A percentile compares a stretch with the other conserved stretches of the same genome.
Evolutionary conservation across 2,113 vertebrate genomes (phyloP).

Genomic region (Jacana jacana): DNA sequence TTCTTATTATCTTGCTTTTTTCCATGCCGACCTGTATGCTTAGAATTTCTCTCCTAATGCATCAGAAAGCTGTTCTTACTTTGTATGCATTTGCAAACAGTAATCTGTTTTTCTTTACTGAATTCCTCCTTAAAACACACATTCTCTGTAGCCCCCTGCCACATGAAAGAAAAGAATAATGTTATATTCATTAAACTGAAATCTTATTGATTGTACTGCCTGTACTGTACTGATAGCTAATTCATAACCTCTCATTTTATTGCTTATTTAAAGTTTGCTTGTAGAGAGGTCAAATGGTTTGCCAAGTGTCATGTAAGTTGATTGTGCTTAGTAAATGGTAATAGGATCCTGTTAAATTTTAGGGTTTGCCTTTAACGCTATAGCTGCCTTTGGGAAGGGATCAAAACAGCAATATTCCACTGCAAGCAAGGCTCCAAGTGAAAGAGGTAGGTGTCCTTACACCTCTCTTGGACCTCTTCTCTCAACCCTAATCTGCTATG

Average conservation of each 20-base stretch:
- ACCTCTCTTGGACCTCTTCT: neutral
- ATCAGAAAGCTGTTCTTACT: neutral
- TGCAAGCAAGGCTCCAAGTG: neutral
- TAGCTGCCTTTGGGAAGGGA: neutral
- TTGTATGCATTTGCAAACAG: neutral
- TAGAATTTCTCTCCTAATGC: neutral
- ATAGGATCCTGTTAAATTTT: neutral
- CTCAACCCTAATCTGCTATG: neutral
- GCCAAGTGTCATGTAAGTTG: neutral
- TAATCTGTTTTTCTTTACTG: neutral
- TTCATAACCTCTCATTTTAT: neutral
- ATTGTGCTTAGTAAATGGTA: neutral
- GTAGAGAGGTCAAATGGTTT: neutral
- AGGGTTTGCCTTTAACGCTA: neutral
- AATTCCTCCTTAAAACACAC: neutral
- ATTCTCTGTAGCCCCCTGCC: neutral
- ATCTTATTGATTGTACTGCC: neutral
- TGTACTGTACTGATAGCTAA: neutral
- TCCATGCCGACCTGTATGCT: neutral
- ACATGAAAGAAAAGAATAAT: neutral
- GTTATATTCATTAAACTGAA: neutral
- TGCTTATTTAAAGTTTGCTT: neutral
- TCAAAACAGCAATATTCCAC: neutral
- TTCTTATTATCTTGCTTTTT: neutral
- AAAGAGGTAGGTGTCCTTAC: neutral